Evolutionary conservation across 1,140 invertebrate genomes (phyloP).

Genomic region (Ctenoplectra terminalis): DNA sequence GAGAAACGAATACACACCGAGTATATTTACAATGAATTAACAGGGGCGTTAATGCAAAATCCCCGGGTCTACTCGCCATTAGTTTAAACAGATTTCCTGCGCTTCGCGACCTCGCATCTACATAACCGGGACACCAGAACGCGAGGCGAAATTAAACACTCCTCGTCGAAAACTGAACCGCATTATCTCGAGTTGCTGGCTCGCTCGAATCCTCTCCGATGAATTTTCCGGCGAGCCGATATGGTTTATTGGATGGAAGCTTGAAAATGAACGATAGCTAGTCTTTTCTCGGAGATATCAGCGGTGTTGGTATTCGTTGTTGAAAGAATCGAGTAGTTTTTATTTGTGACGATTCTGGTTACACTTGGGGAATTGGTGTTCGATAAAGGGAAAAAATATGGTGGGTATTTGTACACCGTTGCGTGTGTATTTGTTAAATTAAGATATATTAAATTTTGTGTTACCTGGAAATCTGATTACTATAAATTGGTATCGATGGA

Average conservation of each 20-base stretch:
- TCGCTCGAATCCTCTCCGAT: neutral
- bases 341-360: no score
- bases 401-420: no score
- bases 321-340: no score
- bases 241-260: neutral
- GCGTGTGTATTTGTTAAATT: no score
- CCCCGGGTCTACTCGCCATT: slow-evolving; percentile 69
- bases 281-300: neutral
- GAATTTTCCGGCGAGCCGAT: slow-evolving; percentile 8
- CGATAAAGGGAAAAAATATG: no score
- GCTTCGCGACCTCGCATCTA: slow-evolving; percentile 37
- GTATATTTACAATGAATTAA: slow-evolving; percentile 77
- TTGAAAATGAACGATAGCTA: neutral
- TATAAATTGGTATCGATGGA: no score
- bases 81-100: slow-evolving; percentile 74
- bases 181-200: slow-evolving; percentile 40
- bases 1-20: slow-evolving; percentile 71
- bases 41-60: slow-evolving; percentile 73
- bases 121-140: slow-evolving; percentile 57
- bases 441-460: no score
- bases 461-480: no score
- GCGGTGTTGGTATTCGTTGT: no score
- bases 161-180: slow-evolving; percentile 58
- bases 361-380: no score
- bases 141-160: slow-evolving; percentile 68